These are phyloP conservation scores for Parnassius apollo DNA, from an alignment of 2,888 invertebrate species.

Conservation along the genomic window DNA sequence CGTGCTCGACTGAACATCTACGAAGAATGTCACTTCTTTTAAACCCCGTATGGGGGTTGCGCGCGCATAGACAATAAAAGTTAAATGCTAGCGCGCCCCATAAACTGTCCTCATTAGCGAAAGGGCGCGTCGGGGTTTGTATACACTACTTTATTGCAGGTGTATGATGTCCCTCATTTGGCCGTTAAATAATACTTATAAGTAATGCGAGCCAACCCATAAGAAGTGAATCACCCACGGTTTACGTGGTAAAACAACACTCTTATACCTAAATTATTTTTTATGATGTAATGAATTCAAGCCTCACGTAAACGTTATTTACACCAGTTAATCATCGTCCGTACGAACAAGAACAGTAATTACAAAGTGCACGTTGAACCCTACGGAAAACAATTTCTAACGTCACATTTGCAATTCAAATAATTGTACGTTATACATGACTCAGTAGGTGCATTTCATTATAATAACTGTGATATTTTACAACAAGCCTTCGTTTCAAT, in stretches of 20 bases:
- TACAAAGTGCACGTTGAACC: conserved; percentile 18
- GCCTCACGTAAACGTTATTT: conserved; percentile 4
- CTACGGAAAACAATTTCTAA: conserved; percentile 14
- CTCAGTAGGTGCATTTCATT: conserved; percentile 17
- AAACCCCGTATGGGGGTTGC: conserved; percentile 62
- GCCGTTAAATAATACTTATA: no score
- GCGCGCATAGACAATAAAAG: conserved; percentile 75
- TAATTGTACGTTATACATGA: conserved; percentile 10
- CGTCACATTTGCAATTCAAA: conserved; percentile 20
- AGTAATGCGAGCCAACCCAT: no score
- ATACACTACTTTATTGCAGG: conserved; percentile 70
- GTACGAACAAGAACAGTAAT: conserved; percentile 8
- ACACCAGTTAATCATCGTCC: conserved; percentile 2
- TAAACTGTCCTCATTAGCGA: conserved; percentile 77
- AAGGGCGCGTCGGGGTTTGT: conserved; percentile 69
- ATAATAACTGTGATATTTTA: conserved; percentile 20
- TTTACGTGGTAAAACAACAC: no score
- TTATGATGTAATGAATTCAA: neutral
- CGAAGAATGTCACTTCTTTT: conserved; percentile 58
- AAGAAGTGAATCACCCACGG: no score
- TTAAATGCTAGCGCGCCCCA: conserved; percentile 70
- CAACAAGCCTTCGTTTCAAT: conserved; percentile 7
- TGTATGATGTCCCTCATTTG: conserved; percentile 59
- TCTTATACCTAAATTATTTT: no score
- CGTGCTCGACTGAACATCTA: conserved; percentile 56